Evolutionary conservation across 2,113 vertebrate genomes (phyloP).

Genomic region (Pygoscelis antarcticus): DNA sequence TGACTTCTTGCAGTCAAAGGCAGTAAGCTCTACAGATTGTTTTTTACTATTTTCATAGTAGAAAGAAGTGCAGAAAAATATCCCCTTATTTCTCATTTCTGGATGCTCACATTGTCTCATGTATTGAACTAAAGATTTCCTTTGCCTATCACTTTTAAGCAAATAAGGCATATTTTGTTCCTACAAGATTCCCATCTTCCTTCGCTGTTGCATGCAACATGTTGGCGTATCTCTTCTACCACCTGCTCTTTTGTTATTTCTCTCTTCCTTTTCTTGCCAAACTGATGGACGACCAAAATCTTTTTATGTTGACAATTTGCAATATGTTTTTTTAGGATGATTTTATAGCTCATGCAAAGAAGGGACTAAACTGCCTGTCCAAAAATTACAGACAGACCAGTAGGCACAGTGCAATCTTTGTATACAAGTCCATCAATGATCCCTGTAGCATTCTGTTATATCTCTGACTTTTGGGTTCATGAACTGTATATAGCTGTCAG

Average conservation of each 20-base stretch:
- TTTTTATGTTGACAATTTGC: background rate
- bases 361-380: background rate
- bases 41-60: background rate
- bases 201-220: background rate
- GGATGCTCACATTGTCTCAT: background rate
- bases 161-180: background rate
- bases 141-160: background rate
- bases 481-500: background rate
- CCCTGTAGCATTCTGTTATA: background rate
- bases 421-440: background rate
- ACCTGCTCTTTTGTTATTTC: slow-evolving; percentile 16
- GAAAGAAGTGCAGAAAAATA: background rate
- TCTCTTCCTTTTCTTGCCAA: slow-evolving; percentile 8
- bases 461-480: background rate
- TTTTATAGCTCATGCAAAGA: background rate
- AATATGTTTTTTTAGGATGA: background rate
- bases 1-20: background rate
- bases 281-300: background rate
- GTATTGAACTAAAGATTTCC: background rate
- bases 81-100: background rate
- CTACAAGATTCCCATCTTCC: background rate
- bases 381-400: background rate
- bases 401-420: background rate
- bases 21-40: background rate
- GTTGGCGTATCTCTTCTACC: background rate